Conservation (phyloP, 2,888 invertebrate genomes). For the Petrolisthes manimaculis region DNA sequence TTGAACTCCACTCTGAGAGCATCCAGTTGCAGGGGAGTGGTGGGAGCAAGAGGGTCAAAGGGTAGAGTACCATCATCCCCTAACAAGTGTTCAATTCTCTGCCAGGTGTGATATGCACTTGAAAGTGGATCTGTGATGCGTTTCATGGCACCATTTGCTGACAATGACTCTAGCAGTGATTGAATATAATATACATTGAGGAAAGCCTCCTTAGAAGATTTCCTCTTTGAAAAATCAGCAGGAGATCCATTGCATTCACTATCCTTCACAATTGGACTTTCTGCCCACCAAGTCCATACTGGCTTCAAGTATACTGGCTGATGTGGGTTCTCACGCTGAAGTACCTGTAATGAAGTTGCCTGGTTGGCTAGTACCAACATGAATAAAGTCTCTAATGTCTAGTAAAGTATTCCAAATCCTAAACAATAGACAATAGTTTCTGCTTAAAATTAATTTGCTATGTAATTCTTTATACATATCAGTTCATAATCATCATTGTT, state of each 20-base stretch:
- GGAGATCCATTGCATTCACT: constrained; percentile 39
- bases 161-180: constrained; percentile 35
- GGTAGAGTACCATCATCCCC: constrained; percentile 22
- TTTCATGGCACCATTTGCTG: constrained; percentile 36
- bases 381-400: too few relatives aligned
- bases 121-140: constrained; percentile 49
- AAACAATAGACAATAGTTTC: too few relatives aligned
- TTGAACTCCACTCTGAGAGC: constrained; percentile 36
- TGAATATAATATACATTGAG: constrained; percentile 56
- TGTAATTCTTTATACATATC: too few relatives aligned
- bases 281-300: constrained; percentile 55
- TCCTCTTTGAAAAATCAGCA: constrained; percentile 5
- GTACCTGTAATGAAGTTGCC: constrained; percentile 13
- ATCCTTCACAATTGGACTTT: not conserved
- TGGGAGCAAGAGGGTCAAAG: constrained; percentile 16
- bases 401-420: too few relatives aligned
- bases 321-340: constrained; percentile 55
- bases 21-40: constrained; percentile 43
- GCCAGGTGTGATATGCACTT: constrained; percentile 55
- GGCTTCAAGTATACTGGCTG: constrained; percentile 49
- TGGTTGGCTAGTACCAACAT: too few relatives aligned
- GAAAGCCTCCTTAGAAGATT: constrained; percentile 34
- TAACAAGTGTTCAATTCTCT: constrained; percentile 38
- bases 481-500: too few relatives aligned
- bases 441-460: too few relatives aligned